A percentile compares a stretch with the other conserved stretches of the same genome.
Conservation (phyloP, 1,140 invertebrate genomes). For the Nylanderia fulva region DNA sequence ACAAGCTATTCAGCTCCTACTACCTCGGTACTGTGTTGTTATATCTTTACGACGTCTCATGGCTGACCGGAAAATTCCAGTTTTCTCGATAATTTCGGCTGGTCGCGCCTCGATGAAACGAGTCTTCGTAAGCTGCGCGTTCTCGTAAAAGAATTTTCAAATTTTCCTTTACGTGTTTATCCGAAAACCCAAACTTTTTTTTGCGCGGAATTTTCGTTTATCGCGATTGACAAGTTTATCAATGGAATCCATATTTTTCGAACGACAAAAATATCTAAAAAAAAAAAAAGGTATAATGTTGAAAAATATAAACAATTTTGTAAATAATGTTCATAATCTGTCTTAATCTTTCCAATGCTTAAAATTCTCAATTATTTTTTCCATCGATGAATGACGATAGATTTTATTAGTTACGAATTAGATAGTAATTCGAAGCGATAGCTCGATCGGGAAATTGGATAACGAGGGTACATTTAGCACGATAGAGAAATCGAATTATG, state of each 20-base stretch:
- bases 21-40: constrained; percentile 17
- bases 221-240: neutral
- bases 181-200: neutral
- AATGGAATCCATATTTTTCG: neutral
- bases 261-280: neutral
- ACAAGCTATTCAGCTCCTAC: constrained; percentile 53
- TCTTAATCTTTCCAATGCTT: neutral
- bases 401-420: constrained; percentile 39
- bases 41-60: constrained; percentile 56
- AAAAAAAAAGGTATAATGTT: neutral
- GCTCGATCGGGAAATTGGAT: constrained; percentile 40
- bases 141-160: neutral
- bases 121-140: neutral
- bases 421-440: constrained; percentile 47
- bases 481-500: constrained; percentile 54
- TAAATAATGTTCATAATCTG: neutral
- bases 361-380: constrained; percentile 18
- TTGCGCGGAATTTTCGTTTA: neutral
- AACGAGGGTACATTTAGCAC: constrained; percentile 49
- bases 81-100: constrained; percentile 64
- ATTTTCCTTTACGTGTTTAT: neutral
- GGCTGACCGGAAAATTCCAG: constrained; percentile 49
- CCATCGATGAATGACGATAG: neutral
- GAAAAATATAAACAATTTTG: no score
- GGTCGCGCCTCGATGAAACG: constrained; percentile 23